Conservation (phyloP, 1,140 invertebrate species). For the Hylaeus volcanicus region DNA sequence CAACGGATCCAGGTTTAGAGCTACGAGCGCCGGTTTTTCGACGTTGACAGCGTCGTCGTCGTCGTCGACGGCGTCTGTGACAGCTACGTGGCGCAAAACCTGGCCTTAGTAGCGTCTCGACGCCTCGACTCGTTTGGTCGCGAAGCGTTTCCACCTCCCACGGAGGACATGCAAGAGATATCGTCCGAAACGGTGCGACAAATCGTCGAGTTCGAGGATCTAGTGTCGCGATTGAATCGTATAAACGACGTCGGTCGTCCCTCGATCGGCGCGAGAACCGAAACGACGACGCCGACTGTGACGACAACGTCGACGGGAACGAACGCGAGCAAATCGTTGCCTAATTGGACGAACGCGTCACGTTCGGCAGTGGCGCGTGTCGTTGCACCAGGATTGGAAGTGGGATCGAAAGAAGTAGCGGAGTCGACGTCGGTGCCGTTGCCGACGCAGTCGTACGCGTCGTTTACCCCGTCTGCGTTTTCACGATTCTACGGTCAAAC, state of each 20-base stretch:
- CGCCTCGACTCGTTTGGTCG: slow-evolving; percentile 62
- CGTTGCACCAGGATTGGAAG: background rate
- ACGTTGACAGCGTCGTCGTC: slow-evolving; percentile 15
- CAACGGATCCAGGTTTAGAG: slow-evolving; percentile 52
- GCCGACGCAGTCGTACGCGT: background rate
- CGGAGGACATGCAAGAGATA: slow-evolving; percentile 63
- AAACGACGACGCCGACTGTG: background rate
- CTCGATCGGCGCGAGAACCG: too few species aligned
- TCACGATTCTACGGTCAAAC: slow-evolving; percentile 26
- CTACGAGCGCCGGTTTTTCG: slow-evolving; percentile 24
- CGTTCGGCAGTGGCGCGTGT: background rate
- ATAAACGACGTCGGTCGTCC: slow-evolving; percentile 69
- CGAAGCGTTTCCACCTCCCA: slow-evolving; percentile 42
- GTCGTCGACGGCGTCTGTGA: background rate
- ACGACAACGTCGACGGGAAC: slow-evolving; percentile 10
- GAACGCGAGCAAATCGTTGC: background rate
- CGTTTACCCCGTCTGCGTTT: background rate
- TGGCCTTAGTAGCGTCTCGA: slow-evolving; percentile 75
- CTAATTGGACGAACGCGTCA: background rate
- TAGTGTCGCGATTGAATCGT: slow-evolving; percentile 74
- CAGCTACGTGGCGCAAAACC: slow-evolving; percentile 17
- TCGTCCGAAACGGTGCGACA: slow-evolving; percentile 71
- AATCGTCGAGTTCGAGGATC: slow-evolving; percentile 77
- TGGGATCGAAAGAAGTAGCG: background rate
- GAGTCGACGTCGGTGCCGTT: slow-evolving; percentile 20